Conservation (phyloP, 2,888 invertebrate genomes). For the Trissolcus brochymenae region DNA sequence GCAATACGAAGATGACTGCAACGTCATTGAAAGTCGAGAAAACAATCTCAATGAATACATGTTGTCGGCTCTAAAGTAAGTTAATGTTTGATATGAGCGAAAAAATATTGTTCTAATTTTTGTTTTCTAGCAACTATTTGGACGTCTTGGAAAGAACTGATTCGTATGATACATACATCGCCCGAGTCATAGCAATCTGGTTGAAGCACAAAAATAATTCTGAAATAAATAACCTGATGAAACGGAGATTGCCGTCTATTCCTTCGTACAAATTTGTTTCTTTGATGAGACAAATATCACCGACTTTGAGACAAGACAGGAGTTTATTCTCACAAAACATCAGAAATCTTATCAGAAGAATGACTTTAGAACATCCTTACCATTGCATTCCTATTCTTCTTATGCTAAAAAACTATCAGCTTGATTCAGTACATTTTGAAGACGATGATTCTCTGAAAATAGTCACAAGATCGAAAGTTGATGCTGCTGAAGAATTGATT, state of each 20-base stretch:
- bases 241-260: constrained; percentile 78
- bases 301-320: constrained; percentile 80
- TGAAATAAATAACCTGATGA: constrained; percentile 73
- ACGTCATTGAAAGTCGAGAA: constrained; percentile 14
- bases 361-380: constrained; percentile 89
- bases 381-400: constrained; percentile 89
- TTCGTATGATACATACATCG: constrained; percentile 82
- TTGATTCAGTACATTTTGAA: constrained; percentile 76
- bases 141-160: constrained; percentile 81
- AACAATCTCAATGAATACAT: constrained; percentile 24
- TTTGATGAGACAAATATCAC: constrained; percentile 89
- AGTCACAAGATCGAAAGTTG: constrained; percentile 77
- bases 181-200: constrained; percentile 90
- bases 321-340: constrained; percentile 44
- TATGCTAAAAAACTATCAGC: constrained; percentile 82
- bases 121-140: constrained; percentile 79
- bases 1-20: constrained; percentile 25
- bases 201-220: constrained; percentile 82
- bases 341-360: constrained; percentile 79
- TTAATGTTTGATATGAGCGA: constrained; percentile 14
- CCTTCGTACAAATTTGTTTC: constrained; percentile 89
- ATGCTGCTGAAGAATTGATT: constrained; percentile 79
- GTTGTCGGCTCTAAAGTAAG: constrained; percentile 78
- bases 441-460: constrained; percentile 43
- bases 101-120: not conserved